A percentile compares a stretch with the other conserved stretches of the same genome.
Conservation (phyloP, 2,113 vertebrate genomes). For the Ophiodon elongatus region DNA sequence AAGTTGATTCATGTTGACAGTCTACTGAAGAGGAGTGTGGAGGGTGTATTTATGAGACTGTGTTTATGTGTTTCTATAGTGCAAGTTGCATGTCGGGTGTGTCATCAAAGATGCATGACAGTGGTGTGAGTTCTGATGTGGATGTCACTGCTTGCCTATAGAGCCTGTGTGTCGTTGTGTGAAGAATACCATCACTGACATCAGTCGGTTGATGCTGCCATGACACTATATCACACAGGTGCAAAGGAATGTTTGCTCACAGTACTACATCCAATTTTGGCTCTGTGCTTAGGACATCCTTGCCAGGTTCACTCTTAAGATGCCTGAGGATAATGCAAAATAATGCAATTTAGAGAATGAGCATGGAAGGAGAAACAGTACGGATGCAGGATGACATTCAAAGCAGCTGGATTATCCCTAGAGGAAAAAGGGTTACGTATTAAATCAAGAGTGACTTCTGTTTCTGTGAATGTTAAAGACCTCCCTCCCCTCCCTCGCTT, state of each 20-base stretch:
- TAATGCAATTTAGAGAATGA: neutral
- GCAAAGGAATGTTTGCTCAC: neutral
- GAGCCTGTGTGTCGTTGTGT: neutral
- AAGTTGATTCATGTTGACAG: constrained; percentile 64
- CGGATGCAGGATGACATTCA: neutral
- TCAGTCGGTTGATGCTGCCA: neutral
- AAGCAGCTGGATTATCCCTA: neutral
- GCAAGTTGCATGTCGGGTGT: neutral
- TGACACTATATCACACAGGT: neutral
- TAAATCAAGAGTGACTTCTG: neutral
- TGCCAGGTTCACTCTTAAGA: neutral
- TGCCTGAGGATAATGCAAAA: neutral
- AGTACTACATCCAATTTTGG: neutral
- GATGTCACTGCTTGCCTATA: neutral
- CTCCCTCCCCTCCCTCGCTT: neutral
- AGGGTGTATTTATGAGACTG: constrained; percentile 34
- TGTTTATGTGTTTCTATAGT: neutral
- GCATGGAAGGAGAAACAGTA: neutral
- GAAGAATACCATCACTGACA: neutral
- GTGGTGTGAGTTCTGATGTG: constrained; percentile 2
- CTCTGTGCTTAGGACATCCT: neutral
- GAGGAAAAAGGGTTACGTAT: constrained; percentile 3
- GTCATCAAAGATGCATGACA: constrained; percentile 45
- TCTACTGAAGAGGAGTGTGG: constrained; percentile 28
- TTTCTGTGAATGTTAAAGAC: constrained; percentile 5